phyloP scores from a whole-genome alignment of 2,797 vertebrate species.

The Telmatherina bonti region DNA sequence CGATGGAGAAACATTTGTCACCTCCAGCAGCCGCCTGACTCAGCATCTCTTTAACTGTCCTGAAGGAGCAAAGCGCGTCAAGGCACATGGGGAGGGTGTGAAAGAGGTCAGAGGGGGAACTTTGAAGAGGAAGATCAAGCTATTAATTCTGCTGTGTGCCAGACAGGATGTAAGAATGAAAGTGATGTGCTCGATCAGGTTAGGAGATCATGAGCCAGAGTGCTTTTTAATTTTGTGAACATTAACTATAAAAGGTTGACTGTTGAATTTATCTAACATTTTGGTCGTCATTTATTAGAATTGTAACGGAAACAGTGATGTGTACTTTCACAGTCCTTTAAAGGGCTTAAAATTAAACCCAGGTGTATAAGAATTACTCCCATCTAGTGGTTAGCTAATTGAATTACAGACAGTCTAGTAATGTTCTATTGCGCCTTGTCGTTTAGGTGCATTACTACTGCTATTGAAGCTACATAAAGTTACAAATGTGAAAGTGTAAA shows the following conservation, averaged over 20 bases:
- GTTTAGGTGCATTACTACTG: no score
- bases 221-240: background rate
- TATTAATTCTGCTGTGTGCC: slow-evolving; percentile 40
- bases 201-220: slow-evolving; percentile 17
- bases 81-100: slow-evolving; percentile 13
- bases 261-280: background rate
- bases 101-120: slow-evolving; percentile 55
- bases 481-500: no score
- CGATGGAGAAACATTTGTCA: slow-evolving; percentile 75
- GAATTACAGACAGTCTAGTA: no score
- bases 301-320: no score
- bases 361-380: no score
- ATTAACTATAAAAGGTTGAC: no score
- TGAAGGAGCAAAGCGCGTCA: slow-evolving; percentile 41
- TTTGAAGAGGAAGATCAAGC: slow-evolving; percentile 63
- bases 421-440: no score
- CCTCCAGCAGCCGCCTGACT: slow-evolving; percentile 67
- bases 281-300: background rate
- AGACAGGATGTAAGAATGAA: slow-evolving; percentile 31
- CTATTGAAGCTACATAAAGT: no score
- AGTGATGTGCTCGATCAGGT: slow-evolving; percentile 1
- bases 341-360: no score
- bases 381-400: no score
- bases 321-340: background rate
- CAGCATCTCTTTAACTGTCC: slow-evolving; percentile 71